Base-by-base conservation (phyloP, 2,888 invertebrate genomes). In the Idaea straminata region DNA sequence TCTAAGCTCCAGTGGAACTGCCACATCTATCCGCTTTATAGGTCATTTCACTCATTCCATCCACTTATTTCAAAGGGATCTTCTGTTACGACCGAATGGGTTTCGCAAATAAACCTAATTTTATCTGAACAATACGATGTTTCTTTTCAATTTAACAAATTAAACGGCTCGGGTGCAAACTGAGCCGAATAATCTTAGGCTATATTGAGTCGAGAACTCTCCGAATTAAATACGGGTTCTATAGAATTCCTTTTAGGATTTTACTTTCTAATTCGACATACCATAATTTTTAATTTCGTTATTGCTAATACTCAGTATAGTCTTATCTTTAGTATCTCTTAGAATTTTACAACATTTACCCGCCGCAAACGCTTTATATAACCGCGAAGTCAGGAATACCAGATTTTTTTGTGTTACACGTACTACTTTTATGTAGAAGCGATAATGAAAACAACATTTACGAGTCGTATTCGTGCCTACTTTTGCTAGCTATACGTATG, bases 61-160 rank as follows among this genome's bases (percentile, higher is more conserved):
- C 88, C 89, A 85, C 87, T 90, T 91, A 89, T 89, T 86, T 84
- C 82, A 84, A 86, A 87, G 84, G 87, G 88, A 87, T 88, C 88
- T 82, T 78, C 80, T 74, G 83, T 89, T 88, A 89, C 89, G 89
- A 88, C 80, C 86, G 85, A 86, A 83, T 86, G 87, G 83, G 85
- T 88, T 86, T 83, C 86, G 83, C 85, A 87, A 90, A 90, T 88
- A 90, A 88, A 88, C 89, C 86, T 89, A 89, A 89, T 89, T 86
- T 83, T 80, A 83, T 83, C 83, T 75, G 84, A 86, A 88, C 86
- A 88, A 87, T 88, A 82, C 86, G 83, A 87, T 87, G 88, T 88
- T 89, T 89, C 89, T 88, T 91, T 91, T 88, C 91, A 89, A 91
- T 91, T 91, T 90, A 88, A 87, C 87, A 90, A 88, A 91, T 90